Conservation (phyloP, 2,888 invertebrate genomes). For the Ypsolopha sequella region DNA sequence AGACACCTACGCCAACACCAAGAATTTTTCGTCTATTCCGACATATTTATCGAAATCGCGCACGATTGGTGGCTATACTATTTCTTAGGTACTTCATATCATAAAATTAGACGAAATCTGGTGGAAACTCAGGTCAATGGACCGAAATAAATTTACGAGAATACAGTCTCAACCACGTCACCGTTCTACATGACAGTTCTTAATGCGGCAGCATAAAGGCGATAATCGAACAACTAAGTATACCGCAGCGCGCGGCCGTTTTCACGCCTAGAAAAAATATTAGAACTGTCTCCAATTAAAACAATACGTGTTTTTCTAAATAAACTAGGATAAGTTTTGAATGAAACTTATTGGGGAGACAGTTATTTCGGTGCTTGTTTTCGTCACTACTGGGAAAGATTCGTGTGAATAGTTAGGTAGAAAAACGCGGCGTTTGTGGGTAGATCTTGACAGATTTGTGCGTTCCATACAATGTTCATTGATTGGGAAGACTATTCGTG, state of each 20-base stretch:
- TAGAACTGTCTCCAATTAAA: slow-evolving; percentile 43
- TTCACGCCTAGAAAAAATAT: slow-evolving; percentile 21
- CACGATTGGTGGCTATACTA: background rate
- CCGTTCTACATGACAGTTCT: too few species aligned
- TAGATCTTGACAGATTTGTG: slow-evolving; percentile 60
- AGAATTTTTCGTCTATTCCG: too few species aligned
- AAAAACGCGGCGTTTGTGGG: slow-evolving; percentile 34
- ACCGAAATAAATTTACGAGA: slow-evolving; percentile 19
- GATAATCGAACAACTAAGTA: too few species aligned
- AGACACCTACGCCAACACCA: too few species aligned
- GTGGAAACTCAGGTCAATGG: slow-evolving; percentile 38
- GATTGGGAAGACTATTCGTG: slow-evolving; percentile 19
- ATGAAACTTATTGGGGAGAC: slow-evolving; percentile 54
- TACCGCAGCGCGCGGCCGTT: too few species aligned
- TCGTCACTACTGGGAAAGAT: slow-evolving; percentile 38
- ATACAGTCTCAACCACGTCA: background rate
- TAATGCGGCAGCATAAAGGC: too few species aligned
- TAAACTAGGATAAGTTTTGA: slow-evolving; percentile 41
- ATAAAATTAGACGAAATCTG: background rate
- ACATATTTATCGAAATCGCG: background rate
- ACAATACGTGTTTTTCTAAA: slow-evolving; percentile 42
- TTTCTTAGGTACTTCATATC: background rate
- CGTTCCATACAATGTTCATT: slow-evolving; percentile 38
- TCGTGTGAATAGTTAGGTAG: slow-evolving; percentile 47
- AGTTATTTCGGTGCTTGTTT: slow-evolving; percentile 49